These are phyloP conservation scores for Drosophila mercatorum DNA, from an alignment of 2,888 invertebrate species.

Conservation along the genomic window DNA sequence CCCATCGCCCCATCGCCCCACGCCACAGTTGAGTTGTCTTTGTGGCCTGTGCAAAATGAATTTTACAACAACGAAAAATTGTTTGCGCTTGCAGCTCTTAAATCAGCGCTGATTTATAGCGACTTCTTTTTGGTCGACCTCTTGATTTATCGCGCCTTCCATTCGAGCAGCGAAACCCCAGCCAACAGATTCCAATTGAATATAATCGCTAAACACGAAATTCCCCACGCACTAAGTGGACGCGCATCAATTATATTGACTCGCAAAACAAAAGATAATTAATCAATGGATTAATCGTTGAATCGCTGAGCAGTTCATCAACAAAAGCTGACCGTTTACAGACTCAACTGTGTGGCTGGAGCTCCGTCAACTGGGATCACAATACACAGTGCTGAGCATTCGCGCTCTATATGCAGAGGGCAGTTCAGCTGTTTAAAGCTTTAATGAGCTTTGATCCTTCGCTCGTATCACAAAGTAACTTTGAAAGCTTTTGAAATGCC, in stretches of 20 bases:
- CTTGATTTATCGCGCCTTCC: constrained; percentile 44
- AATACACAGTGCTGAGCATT: neutral
- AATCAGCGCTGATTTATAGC: constrained; percentile 53
- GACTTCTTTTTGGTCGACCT: constrained; percentile 33
- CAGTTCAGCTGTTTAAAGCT: neutral
- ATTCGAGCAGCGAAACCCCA: constrained; percentile 39
- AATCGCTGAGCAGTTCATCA: neutral
- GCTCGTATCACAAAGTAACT: no score
- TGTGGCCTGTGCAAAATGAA: constrained; percentile 26
- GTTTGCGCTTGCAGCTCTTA: constrained; percentile 35
- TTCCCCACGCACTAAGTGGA: constrained; percentile 4
- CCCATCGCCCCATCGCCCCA: neutral
- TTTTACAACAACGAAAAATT: constrained; percentile 12
- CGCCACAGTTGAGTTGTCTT: constrained; percentile 22
- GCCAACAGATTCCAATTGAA: constrained; percentile 37
- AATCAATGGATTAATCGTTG: constrained; percentile 16
- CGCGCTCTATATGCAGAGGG: no score
- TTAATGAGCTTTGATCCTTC: neutral
- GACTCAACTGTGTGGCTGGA: neutral
- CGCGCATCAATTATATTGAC: neutral
- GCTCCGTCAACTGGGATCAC: neutral
- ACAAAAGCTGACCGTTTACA: neutral
- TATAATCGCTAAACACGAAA: constrained; percentile 20
- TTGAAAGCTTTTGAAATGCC: no score
- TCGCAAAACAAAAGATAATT: neutral